These are phyloP conservation scores for Mesaphorura yosii DNA, from an alignment of 1,140 invertebrate species.

Conservation along the genomic window DNA sequence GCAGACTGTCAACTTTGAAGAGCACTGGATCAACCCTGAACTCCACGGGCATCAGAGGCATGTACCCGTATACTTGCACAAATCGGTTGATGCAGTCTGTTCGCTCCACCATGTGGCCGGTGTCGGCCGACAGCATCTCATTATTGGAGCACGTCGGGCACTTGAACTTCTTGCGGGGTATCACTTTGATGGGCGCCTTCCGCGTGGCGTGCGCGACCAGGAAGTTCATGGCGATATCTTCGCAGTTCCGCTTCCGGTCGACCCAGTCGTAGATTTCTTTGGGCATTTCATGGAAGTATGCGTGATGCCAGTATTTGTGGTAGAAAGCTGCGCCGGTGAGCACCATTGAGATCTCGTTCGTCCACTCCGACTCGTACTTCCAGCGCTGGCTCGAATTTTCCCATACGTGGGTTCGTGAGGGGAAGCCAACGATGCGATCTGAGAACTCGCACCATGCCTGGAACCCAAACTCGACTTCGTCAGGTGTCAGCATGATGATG, in stretches of 20 bases:
- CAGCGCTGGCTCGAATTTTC: conserved; percentile 68
- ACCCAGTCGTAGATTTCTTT: conserved; percentile 69
- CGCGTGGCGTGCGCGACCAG: conserved; percentile 78
- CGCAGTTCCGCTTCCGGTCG: conserved; percentile 85
- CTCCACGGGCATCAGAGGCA: conserved; percentile 80
- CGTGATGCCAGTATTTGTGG: conserved; percentile 83
- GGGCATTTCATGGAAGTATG: conserved; percentile 73
- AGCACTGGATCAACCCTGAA: conserved; percentile 90
- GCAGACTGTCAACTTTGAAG: conserved; percentile 71
- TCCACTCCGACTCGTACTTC: conserved; percentile 92
- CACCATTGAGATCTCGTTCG: conserved; percentile 85
- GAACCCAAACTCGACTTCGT: conserved; percentile 84
- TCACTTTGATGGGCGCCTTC: conserved; percentile 91
- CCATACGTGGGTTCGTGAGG: conserved; percentile 78
- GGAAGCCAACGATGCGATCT: conserved; percentile 82
- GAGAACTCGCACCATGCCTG: conserved; percentile 84
- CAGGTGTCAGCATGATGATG: conserved; percentile 83
- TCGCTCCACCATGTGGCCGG: conserved; percentile 82
- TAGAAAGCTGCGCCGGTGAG: conserved; percentile 86
- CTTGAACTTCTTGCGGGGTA: conserved; percentile 94
- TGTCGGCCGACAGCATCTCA: conserved; percentile 85
- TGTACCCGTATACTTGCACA: conserved; percentile 64
- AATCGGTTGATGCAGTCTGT: conserved; percentile 86
- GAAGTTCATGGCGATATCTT: conserved; percentile 93
- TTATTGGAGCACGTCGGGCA: conserved; percentile 88